phyloP scores from a whole-genome alignment of 2,888 invertebrate species.

The Drosophila pegasa region DNA sequence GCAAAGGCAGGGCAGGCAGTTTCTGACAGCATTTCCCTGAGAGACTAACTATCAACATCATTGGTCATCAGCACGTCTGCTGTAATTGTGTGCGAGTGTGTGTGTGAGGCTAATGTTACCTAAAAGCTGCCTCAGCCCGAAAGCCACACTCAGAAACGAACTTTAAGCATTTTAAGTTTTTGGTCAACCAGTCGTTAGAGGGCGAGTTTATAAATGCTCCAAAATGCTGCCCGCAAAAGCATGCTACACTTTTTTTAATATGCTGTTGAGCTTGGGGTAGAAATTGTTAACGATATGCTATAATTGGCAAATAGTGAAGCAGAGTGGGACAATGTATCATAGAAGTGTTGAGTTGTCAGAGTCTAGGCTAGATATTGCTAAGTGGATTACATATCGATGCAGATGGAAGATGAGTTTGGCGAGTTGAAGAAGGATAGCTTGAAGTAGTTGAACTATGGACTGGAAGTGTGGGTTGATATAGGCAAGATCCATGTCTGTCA shows the following conservation, averaged over 20 bases:
- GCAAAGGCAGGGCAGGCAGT: neutral
- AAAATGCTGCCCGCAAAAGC: constrained; percentile 63
- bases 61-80: constrained; percentile 72
- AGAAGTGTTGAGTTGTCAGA: neutral
- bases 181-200: constrained; percentile 41
- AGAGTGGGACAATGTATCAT: neutral
- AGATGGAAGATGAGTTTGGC: neutral
- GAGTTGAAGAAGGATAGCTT: neutral
- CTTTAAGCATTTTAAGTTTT: constrained; percentile 62
- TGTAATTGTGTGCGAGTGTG: neutral
- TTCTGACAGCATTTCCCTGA: constrained; percentile 22
- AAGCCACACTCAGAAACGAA: constrained; percentile 21
- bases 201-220: constrained; percentile 70
- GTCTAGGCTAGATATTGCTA: no score
- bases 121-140: constrained; percentile 8
- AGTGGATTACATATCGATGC: no score
- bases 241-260: constrained; percentile 54
- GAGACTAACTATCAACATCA: constrained; percentile 75
- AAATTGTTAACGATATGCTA: constrained; percentile 1
- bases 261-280: neutral
- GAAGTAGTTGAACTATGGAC: no score
- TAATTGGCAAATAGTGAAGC: neutral
- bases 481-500: no score
- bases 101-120: constrained; percentile 6
- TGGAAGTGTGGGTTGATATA: neutral